Conservation (phyloP, 2,888 invertebrate species). For the Scaptomyza caliginosa region DNA sequence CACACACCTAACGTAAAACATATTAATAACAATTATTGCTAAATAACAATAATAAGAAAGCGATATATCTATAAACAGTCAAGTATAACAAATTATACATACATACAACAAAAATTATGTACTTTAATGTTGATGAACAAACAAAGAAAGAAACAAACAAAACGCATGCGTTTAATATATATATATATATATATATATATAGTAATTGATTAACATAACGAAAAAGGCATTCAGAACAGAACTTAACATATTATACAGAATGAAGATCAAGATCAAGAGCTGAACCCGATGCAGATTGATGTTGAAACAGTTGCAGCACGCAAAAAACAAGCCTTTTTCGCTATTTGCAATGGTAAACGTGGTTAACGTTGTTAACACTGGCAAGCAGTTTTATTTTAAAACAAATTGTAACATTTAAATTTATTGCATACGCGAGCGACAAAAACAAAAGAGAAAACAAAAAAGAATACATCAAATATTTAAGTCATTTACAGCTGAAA, state of each 20-base stretch:
- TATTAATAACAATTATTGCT: slow-evolving; percentile 34
- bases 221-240: slow-evolving; percentile 37
- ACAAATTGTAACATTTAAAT: slow-evolving; percentile 65
- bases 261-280: slow-evolving; percentile 14
- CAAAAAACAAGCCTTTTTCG: slow-evolving; percentile 68
- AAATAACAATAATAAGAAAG: slow-evolving; percentile 38
- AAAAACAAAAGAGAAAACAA: slow-evolving; percentile 21
- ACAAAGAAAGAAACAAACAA: slow-evolving; percentile 18
- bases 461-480: slow-evolving; percentile 45
- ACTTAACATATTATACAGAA: slow-evolving; percentile 25
- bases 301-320: slow-evolving; percentile 50
- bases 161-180: slow-evolving; percentile 53
- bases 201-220: slow-evolving; percentile 17
- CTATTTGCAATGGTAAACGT: slow-evolving; percentile 69
- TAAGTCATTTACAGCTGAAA: slow-evolving; percentile 65
- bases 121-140: slow-evolving; percentile 71
- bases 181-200: slow-evolving; percentile 26
- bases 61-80: slow-evolving; percentile 60
- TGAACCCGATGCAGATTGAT: slow-evolving; percentile 8
- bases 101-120: slow-evolving; percentile 49
- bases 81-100: slow-evolving; percentile 60
- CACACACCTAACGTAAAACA: slow-evolving; percentile 6
- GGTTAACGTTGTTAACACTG: slow-evolving; percentile 72
- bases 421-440: slow-evolving; percentile 51
- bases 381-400: slow-evolving; percentile 75